Base-by-base conservation (phyloP, 2,888 invertebrate species). In the Brenthis daphne region DNA sequence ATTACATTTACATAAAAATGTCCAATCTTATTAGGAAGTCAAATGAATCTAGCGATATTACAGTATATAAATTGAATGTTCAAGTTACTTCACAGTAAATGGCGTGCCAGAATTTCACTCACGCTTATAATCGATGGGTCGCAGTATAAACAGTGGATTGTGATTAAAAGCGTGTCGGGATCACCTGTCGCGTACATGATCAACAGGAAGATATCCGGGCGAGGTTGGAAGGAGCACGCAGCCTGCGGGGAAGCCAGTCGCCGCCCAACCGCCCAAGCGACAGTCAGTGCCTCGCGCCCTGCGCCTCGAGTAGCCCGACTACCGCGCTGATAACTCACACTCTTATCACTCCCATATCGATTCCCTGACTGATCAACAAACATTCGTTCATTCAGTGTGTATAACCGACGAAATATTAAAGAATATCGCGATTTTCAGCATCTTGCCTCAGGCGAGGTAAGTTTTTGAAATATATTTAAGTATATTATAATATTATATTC, bases 161-260 rank as follows among this genome's bases (percentile, higher is more conserved):
- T 72, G 68, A 74, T 75, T 75, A 72, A 72, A 74, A 74, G 67
- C 70, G 65, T 71, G 73, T 71, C 69, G 69, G 67, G 80, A 87
- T 90, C 90, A 91, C 92, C 90, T 91, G 91, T 91, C 91, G 89
- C 87, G 85, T 85, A 83, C 83, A 87, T 83, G 85, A 87, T 89
- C 88, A 89, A 90, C 90, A 89, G 88, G 89, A 90, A 87, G 79
- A 81, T 78, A 82, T 82, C 86, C 86, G 89, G 90, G 88, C 87
- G 86, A 88, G 89, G 89, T 84, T 84, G 81, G 77, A 79, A 84
- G 85, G 83, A 77, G 75, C 75, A 76, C 76, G 76, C 77, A 78
- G 77, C 73, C 74, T 81, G 79, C 75, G 80, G 85, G 83, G 85
- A 82, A 82, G 86, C 76, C 89, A 91, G 90, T 91, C 85, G 82